A percentile compares a stretch with the other conserved stretches of the same genome.
These are phyloP conservation scores for Leptothorax acervorum DNA, from an alignment of 2,888 invertebrate genomes.

Conservation along the genomic window DNA sequence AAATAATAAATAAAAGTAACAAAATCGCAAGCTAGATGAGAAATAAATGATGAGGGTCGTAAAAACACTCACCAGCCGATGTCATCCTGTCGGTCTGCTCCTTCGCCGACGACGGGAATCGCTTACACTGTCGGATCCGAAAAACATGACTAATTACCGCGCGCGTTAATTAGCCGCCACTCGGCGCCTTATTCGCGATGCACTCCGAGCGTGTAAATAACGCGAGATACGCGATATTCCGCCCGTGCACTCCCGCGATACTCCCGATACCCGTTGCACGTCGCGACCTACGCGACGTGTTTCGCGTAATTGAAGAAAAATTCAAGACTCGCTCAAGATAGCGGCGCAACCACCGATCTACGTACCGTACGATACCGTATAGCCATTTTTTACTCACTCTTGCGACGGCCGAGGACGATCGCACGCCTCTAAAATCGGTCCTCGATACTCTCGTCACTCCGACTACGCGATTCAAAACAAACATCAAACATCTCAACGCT, in stretches of 20 bases:
- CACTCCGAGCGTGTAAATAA: neutral
- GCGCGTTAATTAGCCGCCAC: conserved; percentile 13
- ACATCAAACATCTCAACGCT: no score
- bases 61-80: neutral
- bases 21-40: neutral
- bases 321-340: neutral
- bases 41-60: neutral
- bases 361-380: no score
- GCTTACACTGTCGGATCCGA: neutral
- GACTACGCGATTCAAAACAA: neutral
- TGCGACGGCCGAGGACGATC: no score
- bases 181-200: neutral
- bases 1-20: neutral
- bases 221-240: neutral
- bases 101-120: neutral
- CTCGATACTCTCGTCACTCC: no score
- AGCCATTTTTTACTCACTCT: no score
- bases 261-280: no score
- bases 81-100: neutral
- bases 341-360: neutral
- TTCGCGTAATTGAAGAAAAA: no score
- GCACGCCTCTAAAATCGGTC: no score
- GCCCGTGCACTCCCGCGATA: neutral
- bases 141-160: conserved; percentile 20
- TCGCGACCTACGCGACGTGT: no score